Evolutionary conservation across 2,797 vertebrate genomes (phyloP).

Genomic region (Florisuga fusca): DNA sequence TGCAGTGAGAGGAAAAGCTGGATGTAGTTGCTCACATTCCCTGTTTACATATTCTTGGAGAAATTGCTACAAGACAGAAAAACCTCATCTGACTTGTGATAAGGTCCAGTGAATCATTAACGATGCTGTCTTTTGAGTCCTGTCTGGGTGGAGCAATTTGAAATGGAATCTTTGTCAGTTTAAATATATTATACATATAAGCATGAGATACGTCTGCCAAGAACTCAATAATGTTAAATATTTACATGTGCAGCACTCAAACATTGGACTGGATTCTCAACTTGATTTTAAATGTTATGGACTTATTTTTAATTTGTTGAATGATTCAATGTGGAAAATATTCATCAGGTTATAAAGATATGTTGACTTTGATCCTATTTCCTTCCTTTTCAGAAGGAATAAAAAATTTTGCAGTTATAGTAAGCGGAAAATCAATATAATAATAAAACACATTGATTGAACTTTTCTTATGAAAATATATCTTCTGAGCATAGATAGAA

Average conservation of each 20-base stretch:
- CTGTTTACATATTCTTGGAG: conserved; percentile 7
- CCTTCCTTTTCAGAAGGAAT: background rate
- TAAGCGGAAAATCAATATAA: conserved; percentile 61
- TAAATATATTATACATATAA: background rate
- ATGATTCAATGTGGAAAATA: conserved; percentile 25
- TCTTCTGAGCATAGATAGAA: background rate
- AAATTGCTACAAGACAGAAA: background rate
- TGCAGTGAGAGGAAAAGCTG: background rate
- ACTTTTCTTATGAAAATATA: conserved; percentile 53
- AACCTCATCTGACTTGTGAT: background rate
- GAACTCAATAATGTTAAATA: background rate
- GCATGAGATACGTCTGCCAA: background rate
- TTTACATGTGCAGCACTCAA: background rate
- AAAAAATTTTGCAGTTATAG: conserved; percentile 8
- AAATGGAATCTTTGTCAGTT: background rate
- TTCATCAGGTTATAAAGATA: conserved; percentile 12
- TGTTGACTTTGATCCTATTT: conserved; percentile 27
- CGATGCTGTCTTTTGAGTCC: background rate
- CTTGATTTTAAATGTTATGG: background rate
- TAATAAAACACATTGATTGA: conserved; percentile 51
- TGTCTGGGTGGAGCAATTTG: background rate
- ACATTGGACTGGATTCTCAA: background rate
- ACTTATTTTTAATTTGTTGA: conserved; percentile 29
- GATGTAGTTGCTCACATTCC: background rate
- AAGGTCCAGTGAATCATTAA: background rate